Evolutionary conservation across 2,888 invertebrate genomes (phyloP), one percentile per base, ranked within the genome.

Genomic region (Argyresthia albistria): DNA sequence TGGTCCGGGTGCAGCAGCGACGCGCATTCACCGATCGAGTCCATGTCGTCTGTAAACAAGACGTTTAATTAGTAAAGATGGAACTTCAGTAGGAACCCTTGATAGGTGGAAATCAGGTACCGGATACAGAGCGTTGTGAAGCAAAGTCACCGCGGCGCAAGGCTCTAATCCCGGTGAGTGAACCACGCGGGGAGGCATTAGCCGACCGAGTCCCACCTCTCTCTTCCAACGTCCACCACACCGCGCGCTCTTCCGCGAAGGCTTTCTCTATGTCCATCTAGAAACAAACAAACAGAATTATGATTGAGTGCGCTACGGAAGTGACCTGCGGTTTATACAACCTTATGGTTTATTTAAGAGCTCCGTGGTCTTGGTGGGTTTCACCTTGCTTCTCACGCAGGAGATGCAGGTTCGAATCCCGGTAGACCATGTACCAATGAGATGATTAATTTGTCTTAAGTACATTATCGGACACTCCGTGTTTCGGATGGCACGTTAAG

Each of bases 201-300:
- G 94, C 94, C 0, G 93, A 93, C 58, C 93, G 92, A n/a, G 93
- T 88, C 49, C 94, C 75, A 53, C 90, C 56, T 91, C 94, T 93
- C 75, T 95, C 95, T 65, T 96, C 95, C 52, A 96, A 80, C 8
- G 95, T 92, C 83, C 96, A 97, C 96, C 97, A 97, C 48, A 95
- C 93, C 0, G 96, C 95, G 54, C 95, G 92, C 74, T 96, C 96
- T 66, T 95, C 95, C 35, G 96, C 90, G 67, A 95, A 94, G 3
- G 95, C 96, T 73, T 95, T 94, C 65, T 93, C 92, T 55, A 95
- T 80, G 62, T 95, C 94, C 65, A 95, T 89, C 70, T 91, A 60
- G 1, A 58, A 35, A 36, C 15, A 37, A 14, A n/a, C n/a, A 36
- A 48, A 15, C 14, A 16, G 46, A 46, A 16, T 14, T 46, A 8